Percentiles rank a stretch among this genome's conserved stretches.
These are phyloP conservation scores for Ptychodera flava DNA, from an alignment of 35 echinoderm and acorn worm species.

Conservation along the genomic window DNA sequence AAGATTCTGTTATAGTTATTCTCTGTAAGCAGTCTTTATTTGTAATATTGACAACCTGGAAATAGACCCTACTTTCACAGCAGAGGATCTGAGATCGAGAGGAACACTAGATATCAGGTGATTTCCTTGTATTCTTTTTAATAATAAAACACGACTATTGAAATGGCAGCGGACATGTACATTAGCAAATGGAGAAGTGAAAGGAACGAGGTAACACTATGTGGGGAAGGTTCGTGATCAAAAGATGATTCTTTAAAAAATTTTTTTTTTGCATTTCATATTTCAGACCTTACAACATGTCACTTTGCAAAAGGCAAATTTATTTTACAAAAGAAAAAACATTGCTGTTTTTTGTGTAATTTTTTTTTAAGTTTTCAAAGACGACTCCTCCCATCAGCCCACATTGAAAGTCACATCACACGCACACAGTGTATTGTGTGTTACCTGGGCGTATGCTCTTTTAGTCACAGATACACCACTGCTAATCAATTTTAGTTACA, in stretches of 20 bases:
- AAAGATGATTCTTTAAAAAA: too few relatives aligned
- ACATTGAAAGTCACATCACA: neutral
- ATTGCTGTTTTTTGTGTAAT: neutral
- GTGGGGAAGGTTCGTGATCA: too few relatives aligned
- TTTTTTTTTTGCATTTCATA: neutral
- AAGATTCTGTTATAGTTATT: neutral
- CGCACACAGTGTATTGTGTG: neutral
- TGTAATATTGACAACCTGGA: slow-evolving; percentile 1
- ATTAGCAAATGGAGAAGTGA: neutral
- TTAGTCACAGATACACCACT: too few relatives aligned
- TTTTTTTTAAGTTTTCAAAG: slow-evolving; percentile 2
- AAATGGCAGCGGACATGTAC: neutral
- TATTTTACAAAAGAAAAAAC: neutral
- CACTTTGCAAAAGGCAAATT: slow-evolving; percentile 1
- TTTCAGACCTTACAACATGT: neutral
- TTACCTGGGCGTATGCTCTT: too few relatives aligned
- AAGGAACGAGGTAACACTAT: too few relatives aligned
- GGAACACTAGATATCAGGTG: neutral
- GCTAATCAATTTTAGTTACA: too few relatives aligned
- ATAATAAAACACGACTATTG: neutral
- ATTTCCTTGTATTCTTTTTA: too few relatives aligned
- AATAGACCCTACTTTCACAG: neutral
- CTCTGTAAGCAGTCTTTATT: slow-evolving; percentile 1
- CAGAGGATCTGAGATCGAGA: neutral
- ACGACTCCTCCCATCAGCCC: neutral